phyloP scores from a whole-genome alignment of 2,113 vertebrate species.

The Aleadryas rufinucha region DNA sequence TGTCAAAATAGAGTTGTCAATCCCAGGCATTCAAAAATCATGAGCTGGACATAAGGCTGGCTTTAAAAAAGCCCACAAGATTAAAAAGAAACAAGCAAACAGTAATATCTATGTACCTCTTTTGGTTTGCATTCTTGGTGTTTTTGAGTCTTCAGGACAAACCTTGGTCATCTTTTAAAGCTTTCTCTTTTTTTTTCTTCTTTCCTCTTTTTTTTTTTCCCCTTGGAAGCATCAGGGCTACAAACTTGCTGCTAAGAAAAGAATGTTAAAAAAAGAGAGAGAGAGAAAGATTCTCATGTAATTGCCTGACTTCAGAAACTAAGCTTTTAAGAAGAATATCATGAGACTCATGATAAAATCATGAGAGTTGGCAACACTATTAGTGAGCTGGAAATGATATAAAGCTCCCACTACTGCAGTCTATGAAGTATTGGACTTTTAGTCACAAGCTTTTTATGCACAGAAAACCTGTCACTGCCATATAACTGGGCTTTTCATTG shows the following conservation, averaged over 20 bases:
- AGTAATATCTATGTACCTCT: background rate
- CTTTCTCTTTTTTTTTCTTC: background rate
- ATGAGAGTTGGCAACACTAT: constrained; percentile 61
- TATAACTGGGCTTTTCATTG: constrained; percentile 13
- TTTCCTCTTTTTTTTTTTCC: background rate
- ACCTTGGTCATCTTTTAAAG: background rate
- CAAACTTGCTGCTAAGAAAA: constrained; percentile 47
- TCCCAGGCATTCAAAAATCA: constrained; percentile 22
- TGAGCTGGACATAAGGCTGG: background rate
- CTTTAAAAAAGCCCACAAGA: background rate
- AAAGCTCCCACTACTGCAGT: constrained; percentile 40
- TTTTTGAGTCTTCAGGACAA: background rate
- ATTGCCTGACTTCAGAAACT: constrained; percentile 54
- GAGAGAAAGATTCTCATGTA: constrained; percentile 2
- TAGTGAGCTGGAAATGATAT: constrained; percentile 57
- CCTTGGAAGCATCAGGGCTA: background rate
- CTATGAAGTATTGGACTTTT: constrained; percentile 33
- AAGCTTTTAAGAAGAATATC: constrained; percentile 58
- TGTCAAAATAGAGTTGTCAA: constrained; percentile 14
- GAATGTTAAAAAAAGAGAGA: background rate
- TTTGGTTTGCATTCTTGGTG: background rate
- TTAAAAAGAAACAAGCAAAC: constrained; percentile 10
- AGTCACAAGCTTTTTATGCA: constrained; percentile 18
- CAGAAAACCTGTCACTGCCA: constrained; percentile 25
- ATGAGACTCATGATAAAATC: constrained; percentile 65